These are phyloP conservation scores for Melanerpes formicivorus DNA, from an alignment of 2,113 vertebrate genomes.

Conservation along the genomic window DNA sequence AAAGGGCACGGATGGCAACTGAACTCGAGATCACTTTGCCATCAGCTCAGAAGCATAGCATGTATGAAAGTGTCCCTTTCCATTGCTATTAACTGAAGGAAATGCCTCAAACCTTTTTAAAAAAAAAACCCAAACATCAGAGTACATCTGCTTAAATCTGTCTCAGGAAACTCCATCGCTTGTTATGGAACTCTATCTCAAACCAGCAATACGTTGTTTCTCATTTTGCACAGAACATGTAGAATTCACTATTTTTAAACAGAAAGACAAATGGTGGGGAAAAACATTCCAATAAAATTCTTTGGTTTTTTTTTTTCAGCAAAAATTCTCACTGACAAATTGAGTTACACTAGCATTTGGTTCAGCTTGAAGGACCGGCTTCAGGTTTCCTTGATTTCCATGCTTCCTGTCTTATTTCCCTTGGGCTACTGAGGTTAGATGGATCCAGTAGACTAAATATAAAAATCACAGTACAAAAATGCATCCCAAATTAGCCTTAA, in stretches of 20 bases:
- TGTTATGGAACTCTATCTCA: background rate
- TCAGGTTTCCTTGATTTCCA: conserved; percentile 5
- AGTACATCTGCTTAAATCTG: conserved; percentile 26
- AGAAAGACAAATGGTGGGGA: background rate
- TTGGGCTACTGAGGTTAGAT: conserved; percentile 49
- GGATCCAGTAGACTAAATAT: conserved; percentile 14
- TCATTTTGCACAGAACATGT: background rate
- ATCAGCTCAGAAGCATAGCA: conserved; percentile 27
- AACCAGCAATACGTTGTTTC: conserved; percentile 17
- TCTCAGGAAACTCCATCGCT: conserved; percentile 7
- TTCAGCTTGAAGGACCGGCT: conserved; percentile 10
- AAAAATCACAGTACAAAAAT: conserved; percentile 43
- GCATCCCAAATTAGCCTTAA: conserved; percentile 36
- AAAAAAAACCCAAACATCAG: background rate
- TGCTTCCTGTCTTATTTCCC: conserved; percentile 35
- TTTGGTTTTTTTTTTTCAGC: background rate
- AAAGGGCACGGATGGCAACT: background rate
- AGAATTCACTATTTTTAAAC: conserved; percentile 12
- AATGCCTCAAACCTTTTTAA: conserved; percentile 39
- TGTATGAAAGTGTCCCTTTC: background rate
- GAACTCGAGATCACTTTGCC: background rate
- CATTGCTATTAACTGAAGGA: background rate
- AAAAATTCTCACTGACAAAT: conserved; percentile 38
- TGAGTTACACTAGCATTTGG: background rate
- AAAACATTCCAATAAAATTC: background rate